Percentiles rank a stretch among this genome's conserved stretches.
These are phyloP conservation scores for Echinops telfairi DNA, from an alignment of 2,113 vertebrate species.

Conservation along the genomic window DNA sequence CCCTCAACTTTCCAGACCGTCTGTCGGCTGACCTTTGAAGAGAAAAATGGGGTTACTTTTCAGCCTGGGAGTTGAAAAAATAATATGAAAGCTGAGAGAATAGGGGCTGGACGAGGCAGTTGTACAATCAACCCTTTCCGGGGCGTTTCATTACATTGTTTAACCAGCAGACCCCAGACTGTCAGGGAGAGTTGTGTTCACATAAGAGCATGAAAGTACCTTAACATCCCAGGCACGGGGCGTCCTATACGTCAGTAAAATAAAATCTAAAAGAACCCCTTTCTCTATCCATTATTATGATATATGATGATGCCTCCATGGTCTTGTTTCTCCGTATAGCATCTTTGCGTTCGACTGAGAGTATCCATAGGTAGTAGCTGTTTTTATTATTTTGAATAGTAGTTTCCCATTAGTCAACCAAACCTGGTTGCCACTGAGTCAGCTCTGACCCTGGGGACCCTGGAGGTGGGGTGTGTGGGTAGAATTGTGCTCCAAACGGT, in stretches of 20 bases:
- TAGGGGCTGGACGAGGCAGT: conserved; percentile 1
- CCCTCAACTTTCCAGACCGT: conserved; percentile 51
- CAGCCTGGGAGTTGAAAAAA: conserved; percentile 30
- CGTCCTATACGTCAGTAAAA: background rate
- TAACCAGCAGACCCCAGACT: conserved; percentile 32
- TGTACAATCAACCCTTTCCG: background rate
- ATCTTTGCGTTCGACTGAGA: no score
- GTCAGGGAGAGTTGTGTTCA: background rate
- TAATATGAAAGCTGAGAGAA: background rate
- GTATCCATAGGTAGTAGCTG: no score
- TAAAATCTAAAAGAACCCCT: conserved; percentile 6
- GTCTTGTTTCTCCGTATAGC: no score
- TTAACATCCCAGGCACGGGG: background rate
- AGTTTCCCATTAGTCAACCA: no score
- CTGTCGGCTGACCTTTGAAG: conserved; percentile 63
- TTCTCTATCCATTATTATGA: conserved; percentile 37
- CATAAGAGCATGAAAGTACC: background rate
- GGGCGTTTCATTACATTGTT: background rate
- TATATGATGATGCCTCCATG: background rate
- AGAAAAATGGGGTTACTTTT: conserved; percentile 60
- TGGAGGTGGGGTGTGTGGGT: no score
- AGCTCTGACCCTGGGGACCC: no score
- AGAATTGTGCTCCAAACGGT: no score
- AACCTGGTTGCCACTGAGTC: no score
- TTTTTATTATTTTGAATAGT: background rate